Evolutionary conservation across 2,113 vertebrate species (phyloP).

Genomic region (Oxyruncus cristatus): DNA sequence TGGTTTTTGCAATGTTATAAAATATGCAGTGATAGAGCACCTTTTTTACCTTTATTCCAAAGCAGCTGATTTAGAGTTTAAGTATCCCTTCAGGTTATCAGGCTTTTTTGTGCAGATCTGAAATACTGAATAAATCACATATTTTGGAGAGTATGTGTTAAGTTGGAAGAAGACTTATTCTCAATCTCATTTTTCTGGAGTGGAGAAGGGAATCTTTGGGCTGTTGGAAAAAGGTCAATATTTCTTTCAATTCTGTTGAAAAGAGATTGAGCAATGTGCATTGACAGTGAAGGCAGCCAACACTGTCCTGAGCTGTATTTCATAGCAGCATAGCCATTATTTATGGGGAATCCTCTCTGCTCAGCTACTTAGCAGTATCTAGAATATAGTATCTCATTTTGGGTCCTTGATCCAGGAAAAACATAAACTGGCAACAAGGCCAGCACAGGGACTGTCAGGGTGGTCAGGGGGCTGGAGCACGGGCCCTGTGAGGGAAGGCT

Average conservation of each 20-base stretch:
- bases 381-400: neutral
- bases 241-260: neutral
- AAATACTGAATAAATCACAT: neutral
- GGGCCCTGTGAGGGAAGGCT: neutral
- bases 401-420: neutral
- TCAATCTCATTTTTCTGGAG: neutral
- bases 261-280: neutral
- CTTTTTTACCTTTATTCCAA: neutral
- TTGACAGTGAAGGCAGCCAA: neutral
- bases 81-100: neutral
- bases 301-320: neutral
- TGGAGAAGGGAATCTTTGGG: neutral
- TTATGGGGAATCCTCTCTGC: neutral
- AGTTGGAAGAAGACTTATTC: neutral
- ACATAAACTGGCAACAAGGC: neutral
- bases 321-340: neutral
- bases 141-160: neutral
- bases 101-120: neutral
- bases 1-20: neutral
- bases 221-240: neutral
- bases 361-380: neutral
- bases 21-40: neutral
- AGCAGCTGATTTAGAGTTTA: neutral
- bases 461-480: neutral
- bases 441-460: fast-evolving